These are phyloP conservation scores for Brachypteracias leptosomus DNA, from an alignment of 2,113 vertebrate species.

Conservation along the genomic window DNA sequence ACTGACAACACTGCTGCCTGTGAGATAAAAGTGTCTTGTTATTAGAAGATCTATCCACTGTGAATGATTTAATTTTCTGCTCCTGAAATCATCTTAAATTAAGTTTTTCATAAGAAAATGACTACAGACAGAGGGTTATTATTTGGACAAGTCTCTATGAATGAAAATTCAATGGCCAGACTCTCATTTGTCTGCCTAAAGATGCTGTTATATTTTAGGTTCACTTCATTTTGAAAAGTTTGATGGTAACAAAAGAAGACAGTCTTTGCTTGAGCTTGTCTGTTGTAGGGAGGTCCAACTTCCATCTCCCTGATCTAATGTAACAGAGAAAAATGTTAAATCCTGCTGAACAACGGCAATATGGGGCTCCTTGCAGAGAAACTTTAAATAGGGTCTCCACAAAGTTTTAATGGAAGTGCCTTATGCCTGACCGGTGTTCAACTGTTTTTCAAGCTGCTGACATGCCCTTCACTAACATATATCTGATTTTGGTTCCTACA, in stretches of 20 bases:
- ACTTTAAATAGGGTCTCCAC: background rate
- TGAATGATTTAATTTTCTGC: constrained; percentile 70
- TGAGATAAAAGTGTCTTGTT: constrained; percentile 38
- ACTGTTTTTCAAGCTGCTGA: background rate
- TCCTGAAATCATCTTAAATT: constrained; percentile 59
- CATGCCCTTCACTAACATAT: background rate
- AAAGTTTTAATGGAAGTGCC: background rate
- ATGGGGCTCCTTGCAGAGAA: background rate
- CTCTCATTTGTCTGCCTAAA: constrained; percentile 32
- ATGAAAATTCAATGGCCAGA: constrained; percentile 6
- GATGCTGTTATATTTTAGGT: constrained; percentile 42
- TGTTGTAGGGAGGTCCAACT: background rate
- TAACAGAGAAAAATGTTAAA: background rate
- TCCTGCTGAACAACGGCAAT: background rate
- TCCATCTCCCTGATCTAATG: background rate
- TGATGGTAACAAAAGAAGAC: constrained; percentile 53
- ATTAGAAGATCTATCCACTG: constrained; percentile 29
- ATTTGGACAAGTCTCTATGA: constrained; percentile 18
- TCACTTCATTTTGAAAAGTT: constrained; percentile 40
- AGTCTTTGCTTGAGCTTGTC: background rate
- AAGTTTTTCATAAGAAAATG: constrained; percentile 22
- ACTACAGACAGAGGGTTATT: constrained; percentile 28
- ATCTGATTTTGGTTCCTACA: background rate
- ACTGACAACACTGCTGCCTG: background rate
- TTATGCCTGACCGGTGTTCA: background rate